Evolutionary conservation across 2,113 vertebrate species (phyloP).

Genomic region (Cariama cristata): DNA sequence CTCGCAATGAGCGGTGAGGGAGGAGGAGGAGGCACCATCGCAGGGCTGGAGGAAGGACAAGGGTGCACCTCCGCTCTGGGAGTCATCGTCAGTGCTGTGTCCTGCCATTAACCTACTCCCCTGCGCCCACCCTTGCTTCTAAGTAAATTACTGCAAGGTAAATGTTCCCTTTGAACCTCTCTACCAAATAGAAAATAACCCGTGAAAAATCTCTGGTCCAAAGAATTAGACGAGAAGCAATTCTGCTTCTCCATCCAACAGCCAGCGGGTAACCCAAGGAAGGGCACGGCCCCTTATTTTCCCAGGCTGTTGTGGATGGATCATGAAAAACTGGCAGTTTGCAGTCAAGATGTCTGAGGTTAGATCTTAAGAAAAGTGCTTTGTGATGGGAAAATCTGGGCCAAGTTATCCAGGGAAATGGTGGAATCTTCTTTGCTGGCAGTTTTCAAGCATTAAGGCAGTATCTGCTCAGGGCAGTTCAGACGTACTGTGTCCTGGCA

Average conservation of each 20-base stretch:
- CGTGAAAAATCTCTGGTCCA: accelerated
- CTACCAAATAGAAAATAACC: neutral
- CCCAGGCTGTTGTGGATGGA: neutral
- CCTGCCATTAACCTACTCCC: neutral
- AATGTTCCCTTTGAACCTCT: neutral
- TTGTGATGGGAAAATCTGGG: neutral
- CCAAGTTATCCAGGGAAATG: neutral
- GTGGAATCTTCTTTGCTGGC: neutral
- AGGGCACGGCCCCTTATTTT: accelerated
- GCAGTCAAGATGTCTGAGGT: neutral
- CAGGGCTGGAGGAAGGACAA: neutral
- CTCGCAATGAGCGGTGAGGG: neutral
- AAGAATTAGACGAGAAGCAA: neutral
- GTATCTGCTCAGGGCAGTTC: neutral
- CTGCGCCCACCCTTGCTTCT: neutral
- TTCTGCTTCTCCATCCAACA: neutral
- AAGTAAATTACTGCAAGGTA: neutral
- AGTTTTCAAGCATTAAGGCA: neutral
- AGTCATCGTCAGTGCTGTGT: neutral
- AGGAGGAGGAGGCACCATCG: neutral
- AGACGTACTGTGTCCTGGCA: neutral
- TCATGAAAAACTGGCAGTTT: neutral
- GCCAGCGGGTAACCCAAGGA: accelerated
- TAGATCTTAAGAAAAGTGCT: neutral
- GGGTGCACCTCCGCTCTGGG: neutral